These are phyloP conservation scores for Norana najaformis DNA, from an alignment of 2,888 invertebrate species.

Conservation along the genomic window DNA sequence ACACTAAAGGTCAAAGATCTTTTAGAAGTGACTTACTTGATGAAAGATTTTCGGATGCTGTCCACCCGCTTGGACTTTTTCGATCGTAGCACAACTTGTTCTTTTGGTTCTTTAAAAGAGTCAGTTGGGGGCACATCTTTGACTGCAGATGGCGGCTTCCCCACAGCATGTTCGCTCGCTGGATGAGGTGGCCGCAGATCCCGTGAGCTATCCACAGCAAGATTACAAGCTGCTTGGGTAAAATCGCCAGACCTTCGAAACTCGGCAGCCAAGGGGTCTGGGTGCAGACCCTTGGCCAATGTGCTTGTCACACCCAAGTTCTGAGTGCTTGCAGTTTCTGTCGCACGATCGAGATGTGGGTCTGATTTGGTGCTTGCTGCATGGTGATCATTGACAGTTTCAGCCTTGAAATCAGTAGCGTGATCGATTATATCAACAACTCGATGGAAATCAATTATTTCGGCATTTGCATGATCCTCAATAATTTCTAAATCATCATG, in stretches of 20 bases:
- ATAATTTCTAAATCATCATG: background rate
- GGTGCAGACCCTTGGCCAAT: background rate
- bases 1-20: background rate
- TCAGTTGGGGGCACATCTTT: background rate
- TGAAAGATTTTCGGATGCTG: constrained; percentile 7
- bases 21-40: constrained; percentile 15
- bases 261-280: background rate
- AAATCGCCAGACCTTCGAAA: background rate
- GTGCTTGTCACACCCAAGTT: background rate
- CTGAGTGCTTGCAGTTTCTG: background rate
- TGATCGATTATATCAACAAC: background rate
- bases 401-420: background rate
- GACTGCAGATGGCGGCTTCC: background rate
- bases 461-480: background rate
- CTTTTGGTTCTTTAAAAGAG: constrained; percentile 20
- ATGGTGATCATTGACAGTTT: background rate
- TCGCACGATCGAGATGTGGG: background rate
- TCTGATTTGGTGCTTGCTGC: background rate
- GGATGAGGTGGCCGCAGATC: background rate
- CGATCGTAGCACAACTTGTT: background rate
- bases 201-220: background rate
- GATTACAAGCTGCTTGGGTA: background rate
- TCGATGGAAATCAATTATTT: background rate
- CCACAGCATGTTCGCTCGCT: background rate
- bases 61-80: constrained; percentile 15